Base-by-base conservation (phyloP, 2,797 vertebrate species). In the Intellagama lesueurii region DNA sequence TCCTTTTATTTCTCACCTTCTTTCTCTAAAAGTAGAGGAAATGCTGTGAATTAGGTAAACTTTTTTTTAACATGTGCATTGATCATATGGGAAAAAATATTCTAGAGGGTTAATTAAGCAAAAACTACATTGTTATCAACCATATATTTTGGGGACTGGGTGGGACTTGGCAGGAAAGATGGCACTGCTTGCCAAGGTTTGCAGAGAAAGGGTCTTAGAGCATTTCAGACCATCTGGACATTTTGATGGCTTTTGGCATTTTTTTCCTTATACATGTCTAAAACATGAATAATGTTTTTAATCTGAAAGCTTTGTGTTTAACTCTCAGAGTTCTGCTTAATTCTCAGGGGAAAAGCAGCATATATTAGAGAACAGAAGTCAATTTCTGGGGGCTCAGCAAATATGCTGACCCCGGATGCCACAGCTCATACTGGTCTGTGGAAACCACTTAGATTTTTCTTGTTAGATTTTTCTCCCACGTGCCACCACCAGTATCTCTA, bases 141-240 rank as follows among this genome's bases (percentile, higher is more conserved):
- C 0, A 73, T 80, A 22, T 1, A 49, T 64, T 88, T 49, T 49
- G 70, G 87, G 5, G 40, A 64, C 88, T 49, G 93, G 92, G 90
- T 90, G 93, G 94, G 72, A 2, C 30, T 92, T 94, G 94, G 93
- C 95, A 94, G 87, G 26, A 80, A 0, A 0, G 0, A 0, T 26
- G 85, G 0, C 82, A 47, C 28, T 91, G 89, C 0, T 1, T 94
- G 92, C 94, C 93, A 95, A 91, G 91, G 92, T 90, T 91, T 84
- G 35, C 82, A 35, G 56, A 87, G 80, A 83, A 93, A 85, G 93
- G 86, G 89, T 94, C 93, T 90, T 93, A 24, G 0, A 0, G 88
- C 3, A 0, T 85, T 91, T 92, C 11, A 22, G 92, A 78, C 95
- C 94, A 94, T 95, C 95, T 96, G 96, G 94, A 91, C 68, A 0